phyloP scores from a whole-genome alignment of 2,888 invertebrate species.

The Euzetes globulus region DNA sequence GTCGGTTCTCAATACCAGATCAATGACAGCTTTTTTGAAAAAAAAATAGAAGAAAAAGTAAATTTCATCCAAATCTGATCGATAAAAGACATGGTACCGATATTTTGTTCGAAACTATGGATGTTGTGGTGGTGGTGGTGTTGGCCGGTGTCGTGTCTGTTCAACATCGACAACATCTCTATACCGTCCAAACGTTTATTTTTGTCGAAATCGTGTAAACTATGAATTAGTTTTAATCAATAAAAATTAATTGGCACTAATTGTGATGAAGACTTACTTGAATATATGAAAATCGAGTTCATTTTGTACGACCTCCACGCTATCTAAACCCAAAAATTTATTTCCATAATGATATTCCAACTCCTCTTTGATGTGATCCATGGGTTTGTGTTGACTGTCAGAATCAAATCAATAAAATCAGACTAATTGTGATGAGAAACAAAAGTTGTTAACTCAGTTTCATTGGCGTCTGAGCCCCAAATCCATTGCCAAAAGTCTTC shows the following conservation, averaged over 20 bases:
- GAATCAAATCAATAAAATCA: neutral
- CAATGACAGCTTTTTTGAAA: constrained; percentile 19
- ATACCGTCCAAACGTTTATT: constrained; percentile 81
- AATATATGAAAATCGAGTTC: constrained; percentile 25
- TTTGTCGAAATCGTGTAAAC: constrained; percentile 73
- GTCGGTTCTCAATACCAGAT: constrained; percentile 11
- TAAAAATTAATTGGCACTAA: neutral
- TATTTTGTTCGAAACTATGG: neutral
- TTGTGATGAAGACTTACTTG: neutral
- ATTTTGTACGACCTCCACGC: neutral
- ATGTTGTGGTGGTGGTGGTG: neutral
- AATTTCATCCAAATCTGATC: neutral
- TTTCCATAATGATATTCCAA: constrained; percentile 3
- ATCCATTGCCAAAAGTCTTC: constrained; percentile 4
- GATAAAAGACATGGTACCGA: neutral
- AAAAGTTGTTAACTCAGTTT: neutral
- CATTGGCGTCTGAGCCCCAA: neutral
- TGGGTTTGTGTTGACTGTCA: neutral
- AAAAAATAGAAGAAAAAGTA: neutral
- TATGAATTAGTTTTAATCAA: constrained; percentile 35
- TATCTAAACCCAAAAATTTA: neutral
- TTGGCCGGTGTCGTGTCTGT: neutral
- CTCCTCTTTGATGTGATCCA: neutral
- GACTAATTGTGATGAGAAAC: no score
- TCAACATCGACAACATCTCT: constrained; percentile 68